Evolutionary conservation across 1,140 invertebrate genomes (phyloP), one percentile per base, ranked within the genome.

Genomic region (Drosophila sp.): DNA sequence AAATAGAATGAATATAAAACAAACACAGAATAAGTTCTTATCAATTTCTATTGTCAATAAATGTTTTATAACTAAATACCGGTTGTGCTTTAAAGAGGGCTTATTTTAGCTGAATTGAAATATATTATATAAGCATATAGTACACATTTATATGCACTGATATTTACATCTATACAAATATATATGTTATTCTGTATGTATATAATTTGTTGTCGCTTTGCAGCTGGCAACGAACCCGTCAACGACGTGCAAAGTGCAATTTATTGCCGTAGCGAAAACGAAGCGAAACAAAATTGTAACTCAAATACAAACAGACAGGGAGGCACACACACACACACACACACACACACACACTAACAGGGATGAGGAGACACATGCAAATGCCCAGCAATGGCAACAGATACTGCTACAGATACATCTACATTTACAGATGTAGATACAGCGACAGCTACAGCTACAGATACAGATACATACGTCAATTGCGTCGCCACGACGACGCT

Each of bases 191-290:
- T 25, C n/a, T 29, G 13, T 50, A 25, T 50, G 7, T 50, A n/a
- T 59, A 46, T 61, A 59, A 59, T 54, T 70, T 54, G 46, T 65
- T 48, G 62, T 72, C 51, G 29, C 34, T 63, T 61, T 61, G 50
- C 62, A 67, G 63, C 74, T 76, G 63, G 70, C 81, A 84, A 83
- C 76, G 72, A 83, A 79, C 72, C 54, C 63, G 73, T 63, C 57
- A 63, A 59, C 81, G 70, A 86, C 81, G 77, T 78, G 78, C 81
- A 84, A 84, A 84, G 81, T 86, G 81, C 81, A 83, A 86, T 78
- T 78, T 71, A 75, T 71, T 70, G 65, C 65, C 59, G 59, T 70
- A 70, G 63, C 75, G 48, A 74, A 74, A 70, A 70, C 65, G 59
- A 75, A 86, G 46, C 65, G 81, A 78, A 80, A 72, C 75, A 59